Evolutionary conservation across 2,888 invertebrate species (phyloP).

Genomic region (Agrochola litura): DNA sequence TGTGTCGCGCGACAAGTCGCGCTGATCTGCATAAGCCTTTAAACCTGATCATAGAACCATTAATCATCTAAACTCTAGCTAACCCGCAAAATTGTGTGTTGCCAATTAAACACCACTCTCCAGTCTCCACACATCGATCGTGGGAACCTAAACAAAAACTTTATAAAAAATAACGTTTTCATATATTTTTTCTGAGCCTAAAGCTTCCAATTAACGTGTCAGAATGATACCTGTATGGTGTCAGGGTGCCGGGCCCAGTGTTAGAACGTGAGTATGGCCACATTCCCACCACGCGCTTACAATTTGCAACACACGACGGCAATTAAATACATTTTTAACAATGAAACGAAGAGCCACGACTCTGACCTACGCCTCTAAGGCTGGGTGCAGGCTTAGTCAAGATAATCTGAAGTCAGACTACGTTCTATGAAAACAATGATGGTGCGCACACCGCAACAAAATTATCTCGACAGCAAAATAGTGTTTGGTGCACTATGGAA

Average conservation of each 20-base stretch:
- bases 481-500: background rate
- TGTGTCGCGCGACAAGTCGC: no score
- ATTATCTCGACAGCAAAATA: background rate
- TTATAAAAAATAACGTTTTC: slow-evolving; percentile 24
- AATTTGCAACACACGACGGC: slow-evolving; percentile 77
- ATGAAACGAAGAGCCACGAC: slow-evolving; percentile 66
- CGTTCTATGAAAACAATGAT: background rate
- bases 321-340: slow-evolving; percentile 77
- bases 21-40: no score
- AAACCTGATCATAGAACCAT: background rate
- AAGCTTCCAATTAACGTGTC: slow-evolving; percentile 58
- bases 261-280: slow-evolving; percentile 71
- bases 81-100: background rate
- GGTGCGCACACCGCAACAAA: background rate
- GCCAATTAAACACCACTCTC: slow-evolving; percentile 13
- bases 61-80: background rate
- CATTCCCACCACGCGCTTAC: slow-evolving; percentile 68
- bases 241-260: slow-evolving; percentile 13
- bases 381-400: background rate
- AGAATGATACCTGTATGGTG: slow-evolving; percentile 41
- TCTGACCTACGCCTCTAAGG: slow-evolving; percentile 51
- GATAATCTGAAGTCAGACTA: background rate
- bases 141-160: slow-evolving; percentile 40
- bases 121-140: slow-evolving; percentile 25
- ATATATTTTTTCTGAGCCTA: slow-evolving; percentile 30